Evolutionary conservation across 2,888 invertebrate species (phyloP), one percentile per base, ranked within the genome.

Genomic region (Heteropelma amictum): DNA sequence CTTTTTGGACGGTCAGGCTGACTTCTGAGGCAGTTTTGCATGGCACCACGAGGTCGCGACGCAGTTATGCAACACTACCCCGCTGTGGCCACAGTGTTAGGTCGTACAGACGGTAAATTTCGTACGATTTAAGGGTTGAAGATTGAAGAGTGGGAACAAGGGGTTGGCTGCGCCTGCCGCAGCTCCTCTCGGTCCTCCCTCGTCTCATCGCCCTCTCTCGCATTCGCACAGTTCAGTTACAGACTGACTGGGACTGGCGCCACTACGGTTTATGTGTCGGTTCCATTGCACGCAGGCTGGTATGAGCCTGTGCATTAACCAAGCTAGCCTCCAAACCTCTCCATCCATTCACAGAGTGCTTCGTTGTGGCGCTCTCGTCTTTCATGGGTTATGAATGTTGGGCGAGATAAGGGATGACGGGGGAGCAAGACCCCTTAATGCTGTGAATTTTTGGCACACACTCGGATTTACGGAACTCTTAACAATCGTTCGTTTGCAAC

Each of bases 51-150:
- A 64, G 70, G 74, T 76, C 77, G 67, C 77, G 78, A 75, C 72
- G 71, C 53, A 53, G 74, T 65, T 53, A 69, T 69, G 63, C 19
- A 35, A 51, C 38, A 54, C 26, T 38, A 7, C 19, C 26, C 40
- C n/a, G n/a, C 2, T 60, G 58, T 38, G 69, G 64, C 64, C 58
- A 40, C 70, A 67, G 54, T 56, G 70, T 60, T 54, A 64, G 69
- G 53, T 69, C 28, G 70, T 33, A 54, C 69, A 76, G 70, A 76
- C 76, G 77, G 79, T 76, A 80, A 81, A 80, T 79, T 82, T 79
- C 72, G 74, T 76, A 76, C 76, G 74, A 58, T 77, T 64, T 51
- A 51, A 64, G 73, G 73, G 40, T 49, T 35, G 45, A 38, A 12
- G 35, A 0, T 17, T 51, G 17, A 38, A 42, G 17, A 28, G 28